Evolutionary conservation across 2,888 invertebrate genomes (phyloP).

Genomic region (Diaperis boleti): DNA sequence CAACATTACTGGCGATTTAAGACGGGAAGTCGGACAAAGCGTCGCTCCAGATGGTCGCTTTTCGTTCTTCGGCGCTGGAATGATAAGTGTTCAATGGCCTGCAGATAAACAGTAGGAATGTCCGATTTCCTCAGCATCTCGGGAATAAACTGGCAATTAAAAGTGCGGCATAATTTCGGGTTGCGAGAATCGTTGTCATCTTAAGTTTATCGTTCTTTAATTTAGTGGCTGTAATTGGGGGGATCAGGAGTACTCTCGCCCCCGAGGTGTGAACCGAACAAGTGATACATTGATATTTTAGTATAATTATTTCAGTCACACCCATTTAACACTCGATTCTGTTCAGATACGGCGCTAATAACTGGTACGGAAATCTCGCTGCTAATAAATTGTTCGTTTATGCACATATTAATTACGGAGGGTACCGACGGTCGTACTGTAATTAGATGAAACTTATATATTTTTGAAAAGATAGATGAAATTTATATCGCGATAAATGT

Average conservation of each 20-base stretch:
- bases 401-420: slow-evolving; percentile 40
- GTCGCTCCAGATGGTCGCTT: slow-evolving; percentile 47
- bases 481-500: too few species aligned
- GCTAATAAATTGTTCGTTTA: slow-evolving; percentile 42
- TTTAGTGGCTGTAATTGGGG: slow-evolving; percentile 65
- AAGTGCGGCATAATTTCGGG: slow-evolving; percentile 40
- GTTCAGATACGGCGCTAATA: slow-evolving; percentile 59
- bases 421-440: slow-evolving; percentile 5
- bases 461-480: too few species aligned
- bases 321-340: slow-evolving; percentile 64
- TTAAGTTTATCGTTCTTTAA: slow-evolving; percentile 59
- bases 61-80: slow-evolving; percentile 16
- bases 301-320: slow-evolving; percentile 66
- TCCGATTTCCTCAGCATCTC: slow-evolving; percentile 27
- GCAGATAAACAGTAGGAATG: slow-evolving; percentile 37
- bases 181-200: slow-evolving; percentile 35
- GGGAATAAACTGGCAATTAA: slow-evolving; percentile 35
- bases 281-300: slow-evolving; percentile 65
- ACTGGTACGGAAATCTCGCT: slow-evolving; percentile 43
- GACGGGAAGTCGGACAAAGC: slow-evolving; percentile 60
- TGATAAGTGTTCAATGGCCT: slow-evolving; percentile 31
- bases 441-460: slow-evolving; percentile 16
- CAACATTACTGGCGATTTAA: slow-evolving; percentile 58
- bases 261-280: slow-evolving; percentile 62
- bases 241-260: slow-evolving; percentile 63